phyloP scores from a whole-genome alignment of 1,140 invertebrate species.

The Zophobas atratus region DNA sequence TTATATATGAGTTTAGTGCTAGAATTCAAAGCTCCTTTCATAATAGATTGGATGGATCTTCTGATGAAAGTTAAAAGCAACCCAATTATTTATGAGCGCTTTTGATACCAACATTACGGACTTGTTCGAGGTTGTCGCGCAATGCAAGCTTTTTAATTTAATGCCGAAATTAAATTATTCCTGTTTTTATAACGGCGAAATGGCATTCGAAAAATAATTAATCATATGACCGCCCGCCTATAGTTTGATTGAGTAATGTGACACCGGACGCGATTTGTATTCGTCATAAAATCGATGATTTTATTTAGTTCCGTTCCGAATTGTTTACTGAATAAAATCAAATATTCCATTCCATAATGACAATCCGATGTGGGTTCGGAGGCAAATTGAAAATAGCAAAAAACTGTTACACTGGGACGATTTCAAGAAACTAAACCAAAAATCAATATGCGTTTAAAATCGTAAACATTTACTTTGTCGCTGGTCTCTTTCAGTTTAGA shows the following conservation, averaged over 20 bases:
- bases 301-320: slow-evolving; percentile 6
- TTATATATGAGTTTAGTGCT: slow-evolving; percentile 18
- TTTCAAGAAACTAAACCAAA: slow-evolving; percentile 37
- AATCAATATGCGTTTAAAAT: slow-evolving; percentile 42
- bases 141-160: not conserved
- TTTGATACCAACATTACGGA: not conserved
- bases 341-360: slow-evolving; percentile 23
- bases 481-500: slow-evolving; percentile 48
- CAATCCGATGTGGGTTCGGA: slow-evolving; percentile 5
- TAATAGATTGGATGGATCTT: not conserved
- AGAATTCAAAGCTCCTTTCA: slow-evolving; percentile 6
- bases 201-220: slow-evolving; percentile 3
- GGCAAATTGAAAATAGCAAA: slow-evolving; percentile 21
- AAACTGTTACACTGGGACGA: slow-evolving; percentile 21
- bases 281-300: slow-evolving; percentile 4
- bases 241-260: slow-evolving; percentile 17
- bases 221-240: not conserved
- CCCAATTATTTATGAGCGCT: not conserved
- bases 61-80: not conserved
- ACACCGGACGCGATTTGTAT: not conserved
- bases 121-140: not conserved
- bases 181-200: not conserved
- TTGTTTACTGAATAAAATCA: slow-evolving; percentile 25
- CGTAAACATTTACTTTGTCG: slow-evolving; percentile 43
- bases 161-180: slow-evolving; percentile 1